Conservation (phyloP, 2,888 invertebrate genomes). For the Pterobdella sp. region DNA sequence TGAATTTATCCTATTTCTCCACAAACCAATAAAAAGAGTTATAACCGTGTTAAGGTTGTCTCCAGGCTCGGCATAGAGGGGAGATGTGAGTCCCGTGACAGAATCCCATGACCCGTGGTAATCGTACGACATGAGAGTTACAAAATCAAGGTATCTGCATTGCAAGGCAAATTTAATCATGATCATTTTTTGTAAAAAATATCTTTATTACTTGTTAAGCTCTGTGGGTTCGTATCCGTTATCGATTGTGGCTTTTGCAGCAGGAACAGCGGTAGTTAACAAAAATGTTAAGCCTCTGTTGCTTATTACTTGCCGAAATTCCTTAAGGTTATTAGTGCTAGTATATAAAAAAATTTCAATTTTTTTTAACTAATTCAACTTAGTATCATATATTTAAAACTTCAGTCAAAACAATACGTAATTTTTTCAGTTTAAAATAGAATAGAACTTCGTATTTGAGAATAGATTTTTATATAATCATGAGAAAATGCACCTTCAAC, state of each 20-base stretch:
- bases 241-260: not conserved
- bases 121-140: constrained; percentile 24
- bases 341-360: not conserved
- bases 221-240: not conserved
- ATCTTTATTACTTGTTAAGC: not conserved
- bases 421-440: not conserved
- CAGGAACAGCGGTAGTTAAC: not conserved
- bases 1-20: not conserved
- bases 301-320: not conserved
- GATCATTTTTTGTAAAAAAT: too few relatives aligned
- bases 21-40: too few relatives aligned
- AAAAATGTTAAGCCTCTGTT: not conserved
- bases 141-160: constrained; percentile 22
- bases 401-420: not conserved
- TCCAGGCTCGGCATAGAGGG: constrained; percentile 20
- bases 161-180: too few relatives aligned
- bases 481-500: not conserved
- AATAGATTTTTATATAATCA: not conserved
- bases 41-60: constrained; percentile 16
- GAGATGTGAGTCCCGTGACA: constrained; percentile 19
- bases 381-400: not conserved
- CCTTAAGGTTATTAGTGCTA: not conserved
- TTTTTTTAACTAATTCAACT: too few relatives aligned
- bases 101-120: constrained; percentile 23
- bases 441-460: not conserved